Conservation (phyloP, 2,888 invertebrate genomes). For the Drosophila algonquin region DNA sequence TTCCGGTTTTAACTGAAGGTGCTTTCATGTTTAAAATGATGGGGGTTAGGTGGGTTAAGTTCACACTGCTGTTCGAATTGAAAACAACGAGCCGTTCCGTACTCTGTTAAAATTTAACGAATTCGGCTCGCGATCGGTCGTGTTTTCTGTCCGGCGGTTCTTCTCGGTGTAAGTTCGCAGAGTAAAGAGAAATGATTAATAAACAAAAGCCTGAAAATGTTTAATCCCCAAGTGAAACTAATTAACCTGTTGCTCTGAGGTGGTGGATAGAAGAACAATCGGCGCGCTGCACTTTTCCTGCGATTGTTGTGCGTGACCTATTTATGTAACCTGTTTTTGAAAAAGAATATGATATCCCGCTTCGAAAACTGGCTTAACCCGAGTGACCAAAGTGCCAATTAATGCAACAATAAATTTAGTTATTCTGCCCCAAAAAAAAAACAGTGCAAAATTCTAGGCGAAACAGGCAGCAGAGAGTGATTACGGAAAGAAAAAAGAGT, state of each 20-base stretch:
- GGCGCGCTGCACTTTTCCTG: constrained; percentile 66
- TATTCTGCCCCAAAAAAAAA: constrained; percentile 37
- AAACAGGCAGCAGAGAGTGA: constrained; percentile 28
- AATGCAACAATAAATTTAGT: constrained; percentile 47
- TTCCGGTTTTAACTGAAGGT: too few relatives aligned
- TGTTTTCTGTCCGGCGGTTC: constrained; percentile 19
- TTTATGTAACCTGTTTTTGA: constrained; percentile 82
- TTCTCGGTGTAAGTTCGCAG: constrained; percentile 53
- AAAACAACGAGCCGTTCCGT: too few relatives aligned
- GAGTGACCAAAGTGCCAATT: constrained; percentile 69
- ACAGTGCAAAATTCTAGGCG: constrained; percentile 36
- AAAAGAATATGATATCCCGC: constrained; percentile 68
- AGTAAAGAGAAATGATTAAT: constrained; percentile 21
- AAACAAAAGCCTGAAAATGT: constrained; percentile 21
- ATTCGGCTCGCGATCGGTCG: too few relatives aligned
- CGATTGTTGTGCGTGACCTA: constrained; percentile 78
- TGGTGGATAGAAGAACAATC: constrained; percentile 24
- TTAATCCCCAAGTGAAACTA: constrained; percentile 31
- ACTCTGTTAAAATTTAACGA: too few relatives aligned
- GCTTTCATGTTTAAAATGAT: too few relatives aligned
- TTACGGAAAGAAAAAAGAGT: constrained; percentile 61
- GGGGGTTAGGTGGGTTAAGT: too few relatives aligned
- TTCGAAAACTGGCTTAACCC: constrained; percentile 49
- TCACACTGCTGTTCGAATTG: too few relatives aligned
- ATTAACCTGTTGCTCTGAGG: constrained; percentile 59